phyloP scores from a whole-genome alignment of 2,888 invertebrate genomes.

The Plagodis pulveraria region DNA sequence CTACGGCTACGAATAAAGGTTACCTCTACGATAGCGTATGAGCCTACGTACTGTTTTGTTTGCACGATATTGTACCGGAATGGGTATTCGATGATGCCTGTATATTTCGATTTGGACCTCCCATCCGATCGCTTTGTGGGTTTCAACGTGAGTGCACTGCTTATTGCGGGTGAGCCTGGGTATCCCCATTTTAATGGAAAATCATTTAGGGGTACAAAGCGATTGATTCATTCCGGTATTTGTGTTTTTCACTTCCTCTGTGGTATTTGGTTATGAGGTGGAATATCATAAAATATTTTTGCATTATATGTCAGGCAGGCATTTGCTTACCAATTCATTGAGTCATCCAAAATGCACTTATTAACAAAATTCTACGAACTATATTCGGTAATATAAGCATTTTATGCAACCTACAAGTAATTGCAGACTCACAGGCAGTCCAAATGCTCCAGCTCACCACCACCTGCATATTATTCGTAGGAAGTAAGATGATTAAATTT shows the following conservation, averaged over 20 bases:
- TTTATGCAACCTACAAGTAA: too few relatives aligned
- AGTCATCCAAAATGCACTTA: too few relatives aligned
- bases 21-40: not conserved
- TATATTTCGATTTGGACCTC: conserved; percentile 59
- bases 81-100: conserved; percentile 69
- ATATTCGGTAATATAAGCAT: too few relatives aligned
- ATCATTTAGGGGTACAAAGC: conserved; percentile 24
- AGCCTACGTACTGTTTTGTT: conserved; percentile 12
- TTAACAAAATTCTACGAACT: too few relatives aligned
- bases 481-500: too few relatives aligned
- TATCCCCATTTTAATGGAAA: conserved; percentile 27
- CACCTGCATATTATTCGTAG: too few relatives aligned
- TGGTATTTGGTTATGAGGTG: conserved; percentile 3
- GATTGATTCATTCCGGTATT: conserved; percentile 25
- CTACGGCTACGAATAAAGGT: not conserved
- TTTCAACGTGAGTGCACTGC: conserved; percentile 52
- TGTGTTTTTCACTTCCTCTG: conserved; percentile 21
- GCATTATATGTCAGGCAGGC: too few relatives aligned
- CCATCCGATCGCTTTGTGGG: conserved; percentile 51
- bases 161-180: conserved; percentile 41
- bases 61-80: conserved; percentile 38
- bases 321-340: not conserved
- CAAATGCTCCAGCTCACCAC: too few relatives aligned
- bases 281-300: not conserved
- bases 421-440: too few relatives aligned